phyloP scores from a whole-genome alignment of 2,113 vertebrate genomes.

The Aptenodytes forsteri region DNA sequence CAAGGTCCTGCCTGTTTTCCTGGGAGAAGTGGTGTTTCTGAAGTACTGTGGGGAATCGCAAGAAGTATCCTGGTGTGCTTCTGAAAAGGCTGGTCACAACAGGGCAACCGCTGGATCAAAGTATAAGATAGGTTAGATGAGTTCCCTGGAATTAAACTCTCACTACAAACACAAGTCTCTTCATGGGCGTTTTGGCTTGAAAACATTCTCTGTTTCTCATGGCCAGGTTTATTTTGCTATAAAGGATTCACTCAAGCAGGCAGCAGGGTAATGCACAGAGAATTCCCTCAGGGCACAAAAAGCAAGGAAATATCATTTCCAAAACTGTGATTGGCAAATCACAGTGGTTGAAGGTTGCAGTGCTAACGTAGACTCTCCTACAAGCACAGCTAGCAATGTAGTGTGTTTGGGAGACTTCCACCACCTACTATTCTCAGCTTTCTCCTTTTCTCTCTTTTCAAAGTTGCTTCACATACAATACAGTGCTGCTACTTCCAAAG shows the following conservation, averaged over 20 bases:
- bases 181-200: not conserved
- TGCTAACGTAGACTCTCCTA: not conserved
- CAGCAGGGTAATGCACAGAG: not conserved
- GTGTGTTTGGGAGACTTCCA: not conserved
- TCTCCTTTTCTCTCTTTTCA: slow-evolving; percentile 3
- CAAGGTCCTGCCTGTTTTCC: not conserved
- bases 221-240: not conserved
- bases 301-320: not conserved
- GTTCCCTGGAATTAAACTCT: not conserved
- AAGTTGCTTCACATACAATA: not conserved
- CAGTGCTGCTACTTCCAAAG: not conserved
- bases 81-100: not conserved
- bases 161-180: not conserved
- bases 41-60: not conserved
- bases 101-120: accelerated
- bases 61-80: not conserved
- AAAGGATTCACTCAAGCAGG: not conserved
- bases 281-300: not conserved
- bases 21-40: not conserved
- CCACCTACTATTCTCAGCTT: not conserved
- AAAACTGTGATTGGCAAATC: not conserved
- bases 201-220: not conserved
- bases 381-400: not conserved
- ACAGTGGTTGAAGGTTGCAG: not conserved
- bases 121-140: not conserved